A percentile compares a stretch with the other conserved stretches of the same genome.
phyloP scores from a whole-genome alignment of 2,113 vertebrate genomes.

The Oenanthe melanoleuca region DNA sequence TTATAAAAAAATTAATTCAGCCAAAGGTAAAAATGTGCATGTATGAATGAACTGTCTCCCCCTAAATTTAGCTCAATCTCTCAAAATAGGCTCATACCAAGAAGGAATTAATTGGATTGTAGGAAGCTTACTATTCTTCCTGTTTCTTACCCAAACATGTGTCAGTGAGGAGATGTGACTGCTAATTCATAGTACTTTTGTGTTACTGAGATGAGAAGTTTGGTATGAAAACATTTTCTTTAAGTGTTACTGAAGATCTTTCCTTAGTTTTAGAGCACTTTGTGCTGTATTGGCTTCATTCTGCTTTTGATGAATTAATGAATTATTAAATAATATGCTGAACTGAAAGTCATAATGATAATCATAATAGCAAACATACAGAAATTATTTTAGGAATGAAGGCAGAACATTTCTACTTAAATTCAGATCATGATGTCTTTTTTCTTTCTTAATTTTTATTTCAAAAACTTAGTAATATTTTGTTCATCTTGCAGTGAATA shows the following conservation, averaged over 20 bases:
- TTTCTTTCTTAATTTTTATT: neutral
- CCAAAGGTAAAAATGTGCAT: conserved; percentile 85
- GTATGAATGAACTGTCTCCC: conserved; percentile 31
- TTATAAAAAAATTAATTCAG: conserved; percentile 92
- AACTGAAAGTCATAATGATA: neutral
- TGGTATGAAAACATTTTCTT: neutral
- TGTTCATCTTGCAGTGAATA: neutral
- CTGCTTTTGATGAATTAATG: neutral
- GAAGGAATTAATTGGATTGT: neutral
- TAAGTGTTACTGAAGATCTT: neutral
- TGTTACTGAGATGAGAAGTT: neutral
- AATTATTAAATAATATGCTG: neutral
- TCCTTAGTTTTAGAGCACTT: neutral
- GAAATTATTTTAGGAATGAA: neutral
- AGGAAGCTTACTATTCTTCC: neutral
- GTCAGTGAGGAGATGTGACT: neutral
- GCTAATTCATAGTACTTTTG: neutral
- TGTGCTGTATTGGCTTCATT: neutral
- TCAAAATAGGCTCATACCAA: neutral
- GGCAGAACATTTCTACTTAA: neutral
- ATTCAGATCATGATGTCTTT: neutral
- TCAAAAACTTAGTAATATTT: neutral
- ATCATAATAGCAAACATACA: neutral
- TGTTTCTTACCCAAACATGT: neutral
- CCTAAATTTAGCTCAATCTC: neutral